Percentiles rank a stretch among this genome's conserved stretches.
Evolutionary conservation across 2,113 vertebrate species (phyloP).

Genomic region (Trichomycterus rosablanca): DNA sequence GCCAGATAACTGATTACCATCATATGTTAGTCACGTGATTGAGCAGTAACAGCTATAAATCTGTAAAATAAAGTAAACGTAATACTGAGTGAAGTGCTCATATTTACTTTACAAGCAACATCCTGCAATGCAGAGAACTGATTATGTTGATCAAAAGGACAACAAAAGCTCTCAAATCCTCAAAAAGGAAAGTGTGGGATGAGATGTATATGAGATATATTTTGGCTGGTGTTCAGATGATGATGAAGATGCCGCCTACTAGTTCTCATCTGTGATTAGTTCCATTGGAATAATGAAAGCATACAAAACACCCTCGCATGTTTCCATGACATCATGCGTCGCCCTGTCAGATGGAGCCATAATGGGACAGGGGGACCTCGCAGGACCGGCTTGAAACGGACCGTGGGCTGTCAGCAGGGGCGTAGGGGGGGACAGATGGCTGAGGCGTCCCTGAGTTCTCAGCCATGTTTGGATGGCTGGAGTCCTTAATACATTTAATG

Average conservation of each 20-base stretch:
- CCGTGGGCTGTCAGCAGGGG: conserved; percentile 32
- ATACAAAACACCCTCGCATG: conserved; percentile 8
- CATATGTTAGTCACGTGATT: not conserved
- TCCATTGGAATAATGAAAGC: conserved; percentile 1
- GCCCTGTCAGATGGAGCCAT: conserved; percentile 18
- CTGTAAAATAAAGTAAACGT: too few relatives aligned
- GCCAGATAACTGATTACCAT: conserved; percentile 10
- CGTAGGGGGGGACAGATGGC: conserved; percentile 38
- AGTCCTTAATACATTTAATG: too few relatives aligned
- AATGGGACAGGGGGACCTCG: conserved; percentile 18
- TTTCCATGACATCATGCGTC: conserved; percentile 42
- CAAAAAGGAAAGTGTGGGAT: too few relatives aligned
- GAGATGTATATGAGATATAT: too few relatives aligned
- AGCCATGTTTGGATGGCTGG: too few relatives aligned
- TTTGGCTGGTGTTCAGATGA: too few relatives aligned
- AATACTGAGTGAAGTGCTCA: too few relatives aligned
- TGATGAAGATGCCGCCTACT: too few relatives aligned
- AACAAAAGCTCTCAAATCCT: too few relatives aligned
- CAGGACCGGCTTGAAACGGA: conserved; percentile 11
- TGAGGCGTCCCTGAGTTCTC: conserved; percentile 32
- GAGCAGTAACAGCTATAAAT: not conserved
- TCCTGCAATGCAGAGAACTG: too few relatives aligned
- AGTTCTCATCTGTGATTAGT: not conserved
- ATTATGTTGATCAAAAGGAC: too few relatives aligned
- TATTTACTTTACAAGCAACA: too few relatives aligned